Percentiles rank a stretch among this genome's conserved stretches.
Conservation (phyloP, 2,888 invertebrate genomes). For the Monochamus alternatus region DNA sequence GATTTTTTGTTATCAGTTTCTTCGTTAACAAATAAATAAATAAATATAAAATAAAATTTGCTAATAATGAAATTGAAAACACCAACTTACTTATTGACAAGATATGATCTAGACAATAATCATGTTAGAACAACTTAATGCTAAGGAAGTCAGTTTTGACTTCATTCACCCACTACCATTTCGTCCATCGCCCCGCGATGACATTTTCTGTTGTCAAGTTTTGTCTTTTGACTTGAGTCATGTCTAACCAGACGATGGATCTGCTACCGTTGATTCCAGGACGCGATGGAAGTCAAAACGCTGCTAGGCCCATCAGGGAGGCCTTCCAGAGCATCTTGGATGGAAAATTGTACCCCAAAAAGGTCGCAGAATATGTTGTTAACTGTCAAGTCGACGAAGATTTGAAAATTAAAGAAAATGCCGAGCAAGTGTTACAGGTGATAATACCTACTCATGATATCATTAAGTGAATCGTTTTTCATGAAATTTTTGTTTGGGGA, state of each 20-base stretch:
- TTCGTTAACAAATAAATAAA: too few species aligned
- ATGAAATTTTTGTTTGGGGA: too few species aligned
- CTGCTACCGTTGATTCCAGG: conserved; percentile 61
- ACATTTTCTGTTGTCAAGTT: conserved; percentile 8
- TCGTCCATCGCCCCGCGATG: not conserved
- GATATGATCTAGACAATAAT: too few species aligned
- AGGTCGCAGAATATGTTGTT: conserved; percentile 60
- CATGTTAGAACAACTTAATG: too few species aligned
- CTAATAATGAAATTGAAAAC: too few species aligned
- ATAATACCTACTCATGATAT: not conserved
- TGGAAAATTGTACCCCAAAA: conserved; percentile 54
- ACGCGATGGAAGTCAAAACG: conserved; percentile 60
- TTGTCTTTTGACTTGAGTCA: not conserved
- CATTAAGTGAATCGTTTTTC: too few species aligned
- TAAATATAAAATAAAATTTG: too few species aligned
- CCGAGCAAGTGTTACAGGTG: conserved; percentile 54
- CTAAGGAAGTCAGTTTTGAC: too few species aligned
- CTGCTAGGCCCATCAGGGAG: conserved; percentile 60
- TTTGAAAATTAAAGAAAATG: conserved; percentile 50
- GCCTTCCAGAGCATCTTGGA: conserved; percentile 63
- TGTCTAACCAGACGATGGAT: conserved; percentile 56
- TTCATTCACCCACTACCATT: too few species aligned
- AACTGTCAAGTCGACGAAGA: conserved; percentile 58
- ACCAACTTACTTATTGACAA: too few species aligned
- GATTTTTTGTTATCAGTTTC: too few species aligned